A percentile compares a stretch with the other conserved stretches of the same genome.
Evolutionary conservation across 2,797 vertebrate species (phyloP).

Genomic region (Anomalospiza imberbis): DNA sequence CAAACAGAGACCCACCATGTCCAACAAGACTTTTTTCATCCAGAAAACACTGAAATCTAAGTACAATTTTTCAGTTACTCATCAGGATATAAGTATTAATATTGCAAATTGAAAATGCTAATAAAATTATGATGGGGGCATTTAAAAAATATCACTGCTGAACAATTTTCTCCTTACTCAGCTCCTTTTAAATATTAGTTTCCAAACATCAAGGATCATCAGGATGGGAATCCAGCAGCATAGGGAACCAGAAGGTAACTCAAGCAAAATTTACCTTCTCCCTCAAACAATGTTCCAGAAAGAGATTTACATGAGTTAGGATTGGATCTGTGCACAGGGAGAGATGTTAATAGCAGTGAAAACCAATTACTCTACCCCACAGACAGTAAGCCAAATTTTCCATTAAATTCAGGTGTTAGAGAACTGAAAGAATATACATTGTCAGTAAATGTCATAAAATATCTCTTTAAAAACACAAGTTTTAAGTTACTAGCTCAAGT

Average conservation of each 20-base stretch:
- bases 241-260: not conserved
- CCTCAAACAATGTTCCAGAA: not conserved
- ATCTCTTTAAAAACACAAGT: not conserved
- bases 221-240: not conserved
- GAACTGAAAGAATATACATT: not conserved
- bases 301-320: not conserved
- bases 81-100: not conserved
- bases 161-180: not conserved
- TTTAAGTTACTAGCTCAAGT: not conserved
- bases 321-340: not conserved
- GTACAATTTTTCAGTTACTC: not conserved
- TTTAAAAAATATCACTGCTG: not conserved
- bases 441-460: not conserved
- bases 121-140: not conserved
- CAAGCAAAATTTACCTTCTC: not conserved
- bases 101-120: not conserved
- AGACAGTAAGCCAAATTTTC: not conserved
- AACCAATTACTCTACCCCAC: not conserved
- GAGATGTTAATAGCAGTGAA: not conserved
- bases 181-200: not conserved
- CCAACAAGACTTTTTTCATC: not conserved
- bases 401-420: not conserved
- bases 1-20: not conserved
- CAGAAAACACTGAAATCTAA: not conserved
- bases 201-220: not conserved